These are phyloP conservation scores for Labeo catla DNA, from an alignment of 2,113 vertebrate species.

Conservation along the genomic window DNA sequence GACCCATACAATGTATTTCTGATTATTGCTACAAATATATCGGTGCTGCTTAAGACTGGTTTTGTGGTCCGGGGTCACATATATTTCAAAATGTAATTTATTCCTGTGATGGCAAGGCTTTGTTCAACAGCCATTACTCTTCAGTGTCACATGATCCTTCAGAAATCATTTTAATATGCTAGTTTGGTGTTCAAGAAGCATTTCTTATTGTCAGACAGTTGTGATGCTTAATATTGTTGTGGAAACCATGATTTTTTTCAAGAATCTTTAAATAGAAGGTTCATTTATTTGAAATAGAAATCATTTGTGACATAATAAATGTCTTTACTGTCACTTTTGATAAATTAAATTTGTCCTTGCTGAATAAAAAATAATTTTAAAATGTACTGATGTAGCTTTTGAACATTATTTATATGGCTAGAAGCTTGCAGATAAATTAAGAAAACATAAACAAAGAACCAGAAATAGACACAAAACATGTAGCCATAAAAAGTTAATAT, in stretches of 20 bases:
- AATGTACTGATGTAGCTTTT: background rate
- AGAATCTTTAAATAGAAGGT: no score
- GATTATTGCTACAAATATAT: no score
- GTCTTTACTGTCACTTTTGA: background rate
- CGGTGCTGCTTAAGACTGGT: no score
- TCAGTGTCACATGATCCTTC: background rate
- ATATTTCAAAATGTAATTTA: no score
- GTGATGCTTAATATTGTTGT: background rate
- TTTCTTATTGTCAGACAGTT: background rate
- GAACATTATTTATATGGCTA: background rate
- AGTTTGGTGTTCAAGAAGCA: background rate
- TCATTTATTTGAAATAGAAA: background rate
- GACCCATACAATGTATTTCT: no score
- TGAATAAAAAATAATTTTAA: no score
- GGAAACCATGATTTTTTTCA: no score
- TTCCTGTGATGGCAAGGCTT: background rate
- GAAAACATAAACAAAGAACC: background rate
- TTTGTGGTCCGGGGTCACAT: no score
- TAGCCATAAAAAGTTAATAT: background rate
- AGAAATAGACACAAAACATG: background rate
- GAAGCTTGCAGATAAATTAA: background rate
- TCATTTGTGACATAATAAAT: background rate
- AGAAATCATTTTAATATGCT: background rate
- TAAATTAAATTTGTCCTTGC: background rate
- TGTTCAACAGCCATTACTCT: background rate